phyloP scores from a whole-genome alignment of 2,888 invertebrate species.

The Eutolmus rufibarbis region DNA sequence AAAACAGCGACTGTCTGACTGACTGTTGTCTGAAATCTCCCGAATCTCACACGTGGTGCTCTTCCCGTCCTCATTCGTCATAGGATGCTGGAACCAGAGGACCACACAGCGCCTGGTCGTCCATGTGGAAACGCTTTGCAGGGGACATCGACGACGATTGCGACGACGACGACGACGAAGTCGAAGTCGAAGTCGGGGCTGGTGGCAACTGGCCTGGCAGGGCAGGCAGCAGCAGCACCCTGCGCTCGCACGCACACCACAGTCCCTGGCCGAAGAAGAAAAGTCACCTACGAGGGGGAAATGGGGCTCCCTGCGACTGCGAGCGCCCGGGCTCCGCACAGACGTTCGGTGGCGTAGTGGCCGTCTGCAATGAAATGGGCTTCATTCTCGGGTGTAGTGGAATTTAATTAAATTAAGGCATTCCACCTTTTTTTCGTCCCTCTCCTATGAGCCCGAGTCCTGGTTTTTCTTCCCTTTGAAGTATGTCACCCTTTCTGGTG shows the following conservation, averaged over 20 bases:
- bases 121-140: constrained; percentile 16
- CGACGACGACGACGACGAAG: background rate
- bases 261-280: background rate
- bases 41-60: constrained; percentile 36
- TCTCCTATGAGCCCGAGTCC: background rate
- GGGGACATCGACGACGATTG: background rate
- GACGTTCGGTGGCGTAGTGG: background rate
- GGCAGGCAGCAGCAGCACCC: background rate
- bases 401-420: constrained; percentile 48
- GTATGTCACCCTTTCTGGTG: constrained; percentile 36
- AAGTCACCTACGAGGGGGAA: constrained; percentile 26
- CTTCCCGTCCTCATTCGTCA: constrained; percentile 17
- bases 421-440: constrained; percentile 32
- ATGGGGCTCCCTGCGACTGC: background rate
- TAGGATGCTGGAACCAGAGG: background rate
- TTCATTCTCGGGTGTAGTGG: constrained; percentile 42
- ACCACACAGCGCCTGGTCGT: background rate
- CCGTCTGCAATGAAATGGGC: background rate
- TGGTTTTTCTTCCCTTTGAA: constrained; percentile 27
- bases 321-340: background rate
- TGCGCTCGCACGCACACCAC: background rate
- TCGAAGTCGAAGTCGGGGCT: too few species aligned
- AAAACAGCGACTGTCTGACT: constrained; percentile 2
- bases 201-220: too few species aligned
- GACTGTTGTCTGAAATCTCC: constrained; percentile 6